Conservation (phyloP, 2,888 invertebrate genomes). For the Teleogryllus oceanicus region DNA sequence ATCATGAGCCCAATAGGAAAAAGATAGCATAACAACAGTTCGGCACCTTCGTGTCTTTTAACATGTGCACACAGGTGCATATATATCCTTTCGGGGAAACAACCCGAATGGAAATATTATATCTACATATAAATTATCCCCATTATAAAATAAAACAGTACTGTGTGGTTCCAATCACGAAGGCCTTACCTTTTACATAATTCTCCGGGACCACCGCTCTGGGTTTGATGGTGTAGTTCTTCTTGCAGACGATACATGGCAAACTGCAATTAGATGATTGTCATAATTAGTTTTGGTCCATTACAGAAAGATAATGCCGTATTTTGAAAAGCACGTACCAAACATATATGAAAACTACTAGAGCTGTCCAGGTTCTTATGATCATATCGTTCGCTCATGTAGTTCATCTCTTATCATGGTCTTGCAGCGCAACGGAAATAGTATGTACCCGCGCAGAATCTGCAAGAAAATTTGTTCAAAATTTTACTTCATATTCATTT, state of each 20-base stretch:
- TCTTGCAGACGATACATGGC: conserved; percentile 35
- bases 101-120: no score
- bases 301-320: background rate
- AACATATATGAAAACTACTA: background rate
- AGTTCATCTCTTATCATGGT: background rate
- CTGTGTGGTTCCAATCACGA: no score
- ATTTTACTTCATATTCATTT: no score
- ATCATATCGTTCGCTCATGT: conserved; percentile 11
- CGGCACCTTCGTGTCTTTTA: no score
- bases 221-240: conserved; percentile 56
- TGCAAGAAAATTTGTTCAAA: no score
- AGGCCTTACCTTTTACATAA: conserved; percentile 67
- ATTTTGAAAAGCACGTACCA: background rate
- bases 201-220: conserved; percentile 67
- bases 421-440: background rate
- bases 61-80: no score
- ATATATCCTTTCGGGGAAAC: no score
- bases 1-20: no score
- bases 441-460: no score
- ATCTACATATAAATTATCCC: no score
- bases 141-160: no score
- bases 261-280: conserved; percentile 25
- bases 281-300: background rate
- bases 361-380: background rate
- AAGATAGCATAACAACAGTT: no score